Evolutionary conservation across 2,113 vertebrate species (phyloP).

Genomic region (Sinocyclocheilus maitianheensis): DNA sequence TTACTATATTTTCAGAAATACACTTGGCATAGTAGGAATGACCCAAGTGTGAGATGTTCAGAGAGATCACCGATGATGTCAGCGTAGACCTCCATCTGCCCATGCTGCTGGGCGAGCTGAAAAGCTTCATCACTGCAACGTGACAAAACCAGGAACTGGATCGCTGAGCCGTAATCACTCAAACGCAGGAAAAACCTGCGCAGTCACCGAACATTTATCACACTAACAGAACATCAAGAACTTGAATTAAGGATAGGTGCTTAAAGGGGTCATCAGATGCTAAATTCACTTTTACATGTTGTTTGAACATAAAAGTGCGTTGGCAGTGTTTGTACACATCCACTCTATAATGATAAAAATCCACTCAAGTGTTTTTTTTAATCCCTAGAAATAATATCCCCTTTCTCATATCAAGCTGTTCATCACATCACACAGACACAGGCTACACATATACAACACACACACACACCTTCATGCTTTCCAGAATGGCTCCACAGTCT

Average conservation of each 20-base stretch:
- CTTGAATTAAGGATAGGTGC: neutral
- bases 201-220: neutral
- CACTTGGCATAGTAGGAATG: neutral
- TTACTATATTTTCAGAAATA: neutral
- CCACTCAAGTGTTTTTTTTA: too few species aligned
- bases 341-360: too few species aligned
- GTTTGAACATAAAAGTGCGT: too few species aligned
- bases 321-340: too few species aligned
- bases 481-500: too few species aligned
- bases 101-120: constrained; percentile 94
- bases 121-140: constrained; percentile 97
- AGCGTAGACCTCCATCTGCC: constrained; percentile 97
- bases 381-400: too few species aligned
- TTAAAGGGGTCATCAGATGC: neutral
- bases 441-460: too few species aligned
- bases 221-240: neutral
- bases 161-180: constrained; percentile 94
- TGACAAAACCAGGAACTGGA: constrained; percentile 95
- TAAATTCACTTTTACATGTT: too few species aligned
- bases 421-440: too few species aligned
- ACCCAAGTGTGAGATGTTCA: constrained; percentile 48
- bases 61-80: constrained; percentile 88
- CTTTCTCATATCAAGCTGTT: too few species aligned
- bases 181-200: constrained; percentile 90
- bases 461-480: too few species aligned